Base-by-base conservation (phyloP, 2,113 vertebrate species). In the Vimba vimba region DNA sequence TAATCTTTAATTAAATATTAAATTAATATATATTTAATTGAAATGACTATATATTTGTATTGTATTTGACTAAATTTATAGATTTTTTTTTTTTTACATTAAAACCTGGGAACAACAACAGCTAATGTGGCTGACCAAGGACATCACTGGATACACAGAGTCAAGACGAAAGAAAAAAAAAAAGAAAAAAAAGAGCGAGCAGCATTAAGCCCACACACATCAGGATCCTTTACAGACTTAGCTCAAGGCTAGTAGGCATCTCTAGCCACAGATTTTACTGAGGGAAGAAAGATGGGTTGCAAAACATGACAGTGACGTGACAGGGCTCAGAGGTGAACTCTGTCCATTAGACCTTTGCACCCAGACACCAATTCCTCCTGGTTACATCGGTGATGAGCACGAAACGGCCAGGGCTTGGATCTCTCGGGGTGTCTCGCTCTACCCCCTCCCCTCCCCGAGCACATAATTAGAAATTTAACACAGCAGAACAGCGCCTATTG, bases 381-480 rank as follows among this genome's bases (percentile, higher is more conserved):
- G 81, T 73, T 71, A 73, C 50, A 59, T 83, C 50, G 13, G 43
- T 50, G 79, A 82, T 27, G 43, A 39, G n/a, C 79, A 82, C 43
- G 45, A 60, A 82, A 66, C 23, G n/a, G 43, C 62, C 79, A 68
- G 4, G 19, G 43, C 45, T 82, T 23, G 0, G 64, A 71, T 82
- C 25, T 69, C 64, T 82, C 62, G 4, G 80, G 36, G 69, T 75
- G 33, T 83, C 78, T 62, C 17, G 25, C 30, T 30, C 19, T 74
- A 43, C 36, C 57, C 76, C 47, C 59, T 33, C 57, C 81, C 84
- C 47, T 86, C 71, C 57, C 84, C 84, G 85, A 86, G 88, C 91
- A 92, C 87, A 80, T 94, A 95, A 95, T 96, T 95, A 95, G 91
- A 93, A 94, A 95, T 94, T 94, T 94, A 95, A 95, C 94, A 90